phyloP scores from a whole-genome alignment of 2,113 vertebrate species.

The Lanius ludovicianus region DNA sequence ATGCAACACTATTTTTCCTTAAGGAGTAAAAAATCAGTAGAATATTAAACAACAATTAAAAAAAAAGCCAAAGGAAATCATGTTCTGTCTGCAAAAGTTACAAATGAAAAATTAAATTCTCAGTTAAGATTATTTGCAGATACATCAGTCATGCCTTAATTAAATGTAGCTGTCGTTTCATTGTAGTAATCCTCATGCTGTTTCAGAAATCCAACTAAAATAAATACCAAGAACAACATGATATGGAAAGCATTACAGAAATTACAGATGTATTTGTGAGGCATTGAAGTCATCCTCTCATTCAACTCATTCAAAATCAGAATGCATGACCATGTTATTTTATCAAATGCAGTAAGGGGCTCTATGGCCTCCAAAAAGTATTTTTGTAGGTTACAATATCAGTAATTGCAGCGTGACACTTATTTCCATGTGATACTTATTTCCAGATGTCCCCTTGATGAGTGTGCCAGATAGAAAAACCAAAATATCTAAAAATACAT shows the following conservation, averaged over 20 bases:
- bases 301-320: not conserved
- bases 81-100: not conserved
- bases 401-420: not conserved
- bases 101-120: not conserved
- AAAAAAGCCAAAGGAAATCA: not conserved
- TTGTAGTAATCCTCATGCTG: not conserved
- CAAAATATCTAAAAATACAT: not conserved
- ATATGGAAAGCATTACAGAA: not conserved
- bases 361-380: not conserved
- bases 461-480: not conserved
- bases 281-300: not conserved
- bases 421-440: not conserved
- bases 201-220: constrained; percentile 1
- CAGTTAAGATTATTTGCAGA: not conserved
- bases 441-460: not conserved
- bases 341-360: not conserved
- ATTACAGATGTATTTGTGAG: not conserved
- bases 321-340: not conserved
- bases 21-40: not conserved
- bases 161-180: not conserved
- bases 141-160: not conserved
- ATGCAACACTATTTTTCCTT: not conserved
- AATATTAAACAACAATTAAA: not conserved
- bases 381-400: not conserved
- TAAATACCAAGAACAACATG: not conserved